A percentile compares a stretch with the other conserved stretches of the same genome.
phyloP scores from a whole-genome alignment of 2,888 invertebrate species.

The Pachycephus smyrnensis region DNA sequence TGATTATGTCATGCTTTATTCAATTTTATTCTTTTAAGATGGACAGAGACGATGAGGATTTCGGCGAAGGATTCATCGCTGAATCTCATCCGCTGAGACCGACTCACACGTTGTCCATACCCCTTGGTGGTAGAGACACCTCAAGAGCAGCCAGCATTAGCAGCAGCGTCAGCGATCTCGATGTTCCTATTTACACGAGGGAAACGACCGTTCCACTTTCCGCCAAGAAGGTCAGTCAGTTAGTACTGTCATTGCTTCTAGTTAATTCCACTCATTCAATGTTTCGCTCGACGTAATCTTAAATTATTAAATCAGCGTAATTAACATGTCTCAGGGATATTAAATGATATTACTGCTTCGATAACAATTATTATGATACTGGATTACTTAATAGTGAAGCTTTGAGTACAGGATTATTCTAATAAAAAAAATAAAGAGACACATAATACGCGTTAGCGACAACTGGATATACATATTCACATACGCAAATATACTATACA shows the following conservation, averaged over 20 bases:
- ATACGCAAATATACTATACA: too few species aligned
- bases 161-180: constrained; percentile 71
- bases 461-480: too few species aligned
- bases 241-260: background rate
- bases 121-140: constrained; percentile 55
- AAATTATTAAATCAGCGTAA: background rate
- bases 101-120: constrained; percentile 67
- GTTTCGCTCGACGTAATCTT: background rate
- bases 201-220: constrained; percentile 62
- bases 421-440: too few species aligned
- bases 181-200: constrained; percentile 70
- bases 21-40: constrained; percentile 32
- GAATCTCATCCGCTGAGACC: constrained; percentile 71
- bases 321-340: background rate
- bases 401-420: background rate
- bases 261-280: background rate
- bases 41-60: constrained; percentile 64
- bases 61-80: constrained; percentile 70
- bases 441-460: too few species aligned
- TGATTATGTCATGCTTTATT: background rate
- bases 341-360: background rate
- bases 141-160: constrained; percentile 69
- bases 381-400: background rate
- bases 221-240: constrained; percentile 48
- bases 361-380: background rate